phyloP scores from a whole-genome alignment of 2,797 vertebrate genomes.

The Tadarida brasiliensis region DNA sequence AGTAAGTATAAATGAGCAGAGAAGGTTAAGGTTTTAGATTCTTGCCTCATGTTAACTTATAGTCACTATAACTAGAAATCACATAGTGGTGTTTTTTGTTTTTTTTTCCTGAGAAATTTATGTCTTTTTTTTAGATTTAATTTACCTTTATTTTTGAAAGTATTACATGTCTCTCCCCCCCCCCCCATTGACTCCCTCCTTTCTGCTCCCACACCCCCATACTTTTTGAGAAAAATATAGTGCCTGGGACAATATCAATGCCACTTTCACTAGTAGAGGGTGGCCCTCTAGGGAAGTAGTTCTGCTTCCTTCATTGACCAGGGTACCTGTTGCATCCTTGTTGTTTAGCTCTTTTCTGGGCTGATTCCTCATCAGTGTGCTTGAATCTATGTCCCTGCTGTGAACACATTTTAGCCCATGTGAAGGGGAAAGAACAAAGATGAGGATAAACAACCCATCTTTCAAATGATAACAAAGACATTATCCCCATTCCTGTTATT shows the following conservation, averaged over 20 bases:
- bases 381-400: not conserved
- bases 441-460: not conserved
- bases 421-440: not conserved
- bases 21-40: not conserved
- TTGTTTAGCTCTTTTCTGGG: not conserved
- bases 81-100: not conserved
- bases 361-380: not conserved
- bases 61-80: not conserved
- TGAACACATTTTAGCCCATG: not conserved
- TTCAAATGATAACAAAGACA: not conserved
- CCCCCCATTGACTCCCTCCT: no score
- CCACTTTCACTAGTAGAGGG: not conserved
- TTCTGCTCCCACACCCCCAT: no score
- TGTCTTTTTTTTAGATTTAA: no score
- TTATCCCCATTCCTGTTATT: not conserved
- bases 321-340: not conserved
- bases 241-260: not conserved
- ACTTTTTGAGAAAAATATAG: not conserved
- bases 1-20: not conserved
- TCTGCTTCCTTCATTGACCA: not conserved
- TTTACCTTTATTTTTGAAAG: no score
- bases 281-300: not conserved
- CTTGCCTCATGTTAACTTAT: not conserved
- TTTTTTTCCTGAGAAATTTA: no score
- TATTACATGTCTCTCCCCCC: no score